Evolutionary conservation across 1,140 invertebrate species (phyloP).

Genomic region (Meloidogyne hapla): DNA sequence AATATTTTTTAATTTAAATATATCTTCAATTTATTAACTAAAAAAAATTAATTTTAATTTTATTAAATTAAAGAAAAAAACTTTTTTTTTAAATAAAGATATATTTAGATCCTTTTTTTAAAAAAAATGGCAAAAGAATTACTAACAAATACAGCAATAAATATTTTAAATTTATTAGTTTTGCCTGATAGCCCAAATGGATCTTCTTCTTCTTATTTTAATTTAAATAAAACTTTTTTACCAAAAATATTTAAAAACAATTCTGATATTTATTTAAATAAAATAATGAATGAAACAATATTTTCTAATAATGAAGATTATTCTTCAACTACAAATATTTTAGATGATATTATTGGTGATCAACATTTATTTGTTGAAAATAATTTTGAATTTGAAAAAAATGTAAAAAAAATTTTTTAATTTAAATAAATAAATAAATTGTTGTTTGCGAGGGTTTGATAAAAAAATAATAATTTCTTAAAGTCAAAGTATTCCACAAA

Average conservation of each 20-base stretch:
- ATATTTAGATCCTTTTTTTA: background rate
- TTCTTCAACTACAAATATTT: background rate
- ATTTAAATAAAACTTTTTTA: no score
- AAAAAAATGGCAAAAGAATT: background rate
- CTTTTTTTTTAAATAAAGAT: background rate
- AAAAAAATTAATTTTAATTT: background rate
- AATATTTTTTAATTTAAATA: no score
- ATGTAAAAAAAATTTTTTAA: background rate
- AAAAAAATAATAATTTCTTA: no score
- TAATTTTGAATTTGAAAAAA: background rate
- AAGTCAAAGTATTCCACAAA: no score
- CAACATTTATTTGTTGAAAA: background rate
- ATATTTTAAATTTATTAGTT: slow-evolving; percentile 4
- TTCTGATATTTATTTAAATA: no score
- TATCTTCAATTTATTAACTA: no score
- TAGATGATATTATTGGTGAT: background rate
- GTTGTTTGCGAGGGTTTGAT: no score
- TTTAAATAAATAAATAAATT: no score
- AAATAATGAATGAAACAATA: background rate
- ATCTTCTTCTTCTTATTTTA: background rate
- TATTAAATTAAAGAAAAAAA: background rate
- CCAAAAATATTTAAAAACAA: no score
- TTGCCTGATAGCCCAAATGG: background rate
- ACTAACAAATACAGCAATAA: background rate
- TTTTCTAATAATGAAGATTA: background rate